Conservation (phyloP, 2,888 invertebrate genomes). For the Tenthredo notha region DNA sequence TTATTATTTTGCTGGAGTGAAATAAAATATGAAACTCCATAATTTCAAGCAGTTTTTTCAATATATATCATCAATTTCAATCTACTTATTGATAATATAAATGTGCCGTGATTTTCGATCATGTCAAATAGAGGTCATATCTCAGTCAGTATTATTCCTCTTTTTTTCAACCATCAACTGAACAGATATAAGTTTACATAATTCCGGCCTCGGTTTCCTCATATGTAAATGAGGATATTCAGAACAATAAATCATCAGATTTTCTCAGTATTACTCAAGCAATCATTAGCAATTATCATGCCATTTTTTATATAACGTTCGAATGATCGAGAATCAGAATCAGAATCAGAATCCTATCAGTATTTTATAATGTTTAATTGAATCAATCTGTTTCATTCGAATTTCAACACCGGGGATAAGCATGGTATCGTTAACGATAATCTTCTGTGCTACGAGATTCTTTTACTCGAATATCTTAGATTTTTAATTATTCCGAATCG, state of each 20-base stretch:
- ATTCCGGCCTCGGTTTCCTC: neutral
- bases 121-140: slow-evolving; percentile 34
- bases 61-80: neutral
- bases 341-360: neutral
- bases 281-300: neutral
- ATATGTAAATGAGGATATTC: neutral
- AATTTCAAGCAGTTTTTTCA: neutral
- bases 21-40: neutral
- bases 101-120: neutral
- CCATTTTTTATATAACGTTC: neutral
- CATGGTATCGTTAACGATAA: neutral
- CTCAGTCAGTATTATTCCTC: neutral
- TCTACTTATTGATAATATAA: neutral
- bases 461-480: neutral
- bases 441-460: neutral
- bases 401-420: neutral
- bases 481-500: neutral
- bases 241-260: neutral
- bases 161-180: neutral
- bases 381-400: neutral
- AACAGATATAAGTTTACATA: slow-evolving; percentile 28
- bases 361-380: neutral
- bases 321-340: neutral
- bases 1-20: neutral
- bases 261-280: neutral